phyloP scores from a whole-genome alignment of 1,140 invertebrate species.

The Ostrea denselamellosa region DNA sequence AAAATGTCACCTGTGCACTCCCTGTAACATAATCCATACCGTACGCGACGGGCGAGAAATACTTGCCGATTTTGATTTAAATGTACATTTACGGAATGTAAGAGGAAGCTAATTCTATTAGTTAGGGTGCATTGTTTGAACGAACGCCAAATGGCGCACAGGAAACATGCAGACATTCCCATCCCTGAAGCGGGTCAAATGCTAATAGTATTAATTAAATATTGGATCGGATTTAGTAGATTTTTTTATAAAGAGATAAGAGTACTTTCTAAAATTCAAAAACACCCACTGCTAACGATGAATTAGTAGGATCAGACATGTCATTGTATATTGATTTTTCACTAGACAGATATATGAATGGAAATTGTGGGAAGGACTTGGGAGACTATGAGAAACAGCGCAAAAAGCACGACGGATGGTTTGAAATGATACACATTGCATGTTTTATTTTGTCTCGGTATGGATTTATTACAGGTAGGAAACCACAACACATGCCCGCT shows the following conservation, averaged over 20 bases:
- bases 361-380: background rate
- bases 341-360: background rate
- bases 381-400: background rate
- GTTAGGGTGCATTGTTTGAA: constrained; percentile 11
- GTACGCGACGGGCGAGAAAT: background rate
- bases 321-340: background rate
- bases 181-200: background rate
- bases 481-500: background rate
- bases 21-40: constrained; percentile 3
- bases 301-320: background rate
- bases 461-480: background rate
- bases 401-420: background rate
- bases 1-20: constrained; percentile 1
- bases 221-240: background rate
- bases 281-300: background rate
- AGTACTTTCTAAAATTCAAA: background rate
- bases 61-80: background rate
- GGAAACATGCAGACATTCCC: background rate
- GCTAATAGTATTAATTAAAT: background rate
- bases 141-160: background rate
- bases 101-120: background rate
- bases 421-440: background rate
- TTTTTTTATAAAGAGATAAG: constrained; percentile 7
- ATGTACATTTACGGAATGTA: background rate
- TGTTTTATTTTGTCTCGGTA: background rate